Evolutionary conservation across 2,888 invertebrate species (phyloP).

Genomic region (Heteropelma amictum): DNA sequence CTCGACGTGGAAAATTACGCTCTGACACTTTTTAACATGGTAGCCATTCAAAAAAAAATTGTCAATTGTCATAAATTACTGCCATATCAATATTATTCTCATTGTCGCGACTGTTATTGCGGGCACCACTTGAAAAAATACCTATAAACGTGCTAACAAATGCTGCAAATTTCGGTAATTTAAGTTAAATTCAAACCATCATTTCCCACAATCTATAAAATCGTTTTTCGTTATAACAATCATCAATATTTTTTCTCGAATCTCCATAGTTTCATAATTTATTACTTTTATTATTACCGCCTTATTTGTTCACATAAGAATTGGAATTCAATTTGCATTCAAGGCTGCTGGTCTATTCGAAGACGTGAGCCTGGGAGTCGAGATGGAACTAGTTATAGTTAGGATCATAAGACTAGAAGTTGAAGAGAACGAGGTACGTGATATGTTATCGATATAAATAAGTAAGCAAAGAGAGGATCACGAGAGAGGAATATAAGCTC

Average conservation of each 20-base stretch:
- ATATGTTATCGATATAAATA: conserved; percentile 44
- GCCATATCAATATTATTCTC: background rate
- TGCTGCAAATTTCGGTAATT: too few species aligned
- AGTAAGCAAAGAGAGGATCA: background rate
- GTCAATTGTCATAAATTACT: background rate
- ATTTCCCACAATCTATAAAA: too few species aligned
- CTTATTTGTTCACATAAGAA: background rate
- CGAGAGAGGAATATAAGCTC: conserved; percentile 1
- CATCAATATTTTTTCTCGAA: background rate
- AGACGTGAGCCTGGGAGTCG: conserved; percentile 78
- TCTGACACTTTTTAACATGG: conserved; percentile 81
- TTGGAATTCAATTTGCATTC: conserved; percentile 15
- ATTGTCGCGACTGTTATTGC: background rate
- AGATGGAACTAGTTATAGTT: conserved; percentile 80
- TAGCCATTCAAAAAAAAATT: conserved; percentile 62
- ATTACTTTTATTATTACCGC: background rate
- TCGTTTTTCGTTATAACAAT: too few species aligned
- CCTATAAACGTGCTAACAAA: too few species aligned
- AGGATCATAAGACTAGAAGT: conserved; percentile 79
- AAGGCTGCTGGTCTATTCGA: conserved; percentile 73
- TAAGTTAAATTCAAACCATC: too few species aligned
- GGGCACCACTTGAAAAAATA: too few species aligned
- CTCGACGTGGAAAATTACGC: conserved; percentile 80
- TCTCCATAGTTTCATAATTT: background rate
- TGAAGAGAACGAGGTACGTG: conserved; percentile 76